Conservation (phyloP, 1,140 invertebrate species). For the Leptonema lineaticorne region DNA sequence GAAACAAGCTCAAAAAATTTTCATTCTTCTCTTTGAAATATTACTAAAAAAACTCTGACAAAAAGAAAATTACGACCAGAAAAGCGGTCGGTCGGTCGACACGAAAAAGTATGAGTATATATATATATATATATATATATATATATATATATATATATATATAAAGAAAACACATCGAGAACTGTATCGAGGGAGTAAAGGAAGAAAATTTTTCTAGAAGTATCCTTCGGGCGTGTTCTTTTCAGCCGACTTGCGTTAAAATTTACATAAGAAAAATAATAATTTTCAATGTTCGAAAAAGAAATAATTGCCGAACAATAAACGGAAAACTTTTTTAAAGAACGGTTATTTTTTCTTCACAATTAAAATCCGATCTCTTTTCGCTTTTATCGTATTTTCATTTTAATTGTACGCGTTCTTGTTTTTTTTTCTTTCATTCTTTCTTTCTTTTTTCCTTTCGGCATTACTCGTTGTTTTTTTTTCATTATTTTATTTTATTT, state of each 20-base stretch:
- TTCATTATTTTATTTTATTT: neutral
- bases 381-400: neutral
- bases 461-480: neutral
- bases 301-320: neutral
- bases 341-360: neutral
- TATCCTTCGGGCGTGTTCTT: too few relatives aligned
- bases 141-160: too few relatives aligned
- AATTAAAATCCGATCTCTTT: neutral
- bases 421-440: too few relatives aligned
- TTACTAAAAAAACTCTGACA: neutral
- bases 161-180: neutral
- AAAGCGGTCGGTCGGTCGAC: neutral
- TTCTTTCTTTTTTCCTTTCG: neutral
- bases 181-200: neutral
- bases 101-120: neutral
- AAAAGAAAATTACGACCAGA: slow-evolving; percentile 10
- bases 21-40: neutral
- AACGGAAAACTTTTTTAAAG: neutral
- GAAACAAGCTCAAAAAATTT: neutral
- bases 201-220: neutral
- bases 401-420: neutral
- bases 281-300: neutral
- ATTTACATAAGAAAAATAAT: neutral
- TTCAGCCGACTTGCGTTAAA: neutral
- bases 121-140: too few relatives aligned